Evolutionary conservation across 2,888 invertebrate species (phyloP), one percentile per base, ranked within the genome.

Genomic region (Nebria salina): DNA sequence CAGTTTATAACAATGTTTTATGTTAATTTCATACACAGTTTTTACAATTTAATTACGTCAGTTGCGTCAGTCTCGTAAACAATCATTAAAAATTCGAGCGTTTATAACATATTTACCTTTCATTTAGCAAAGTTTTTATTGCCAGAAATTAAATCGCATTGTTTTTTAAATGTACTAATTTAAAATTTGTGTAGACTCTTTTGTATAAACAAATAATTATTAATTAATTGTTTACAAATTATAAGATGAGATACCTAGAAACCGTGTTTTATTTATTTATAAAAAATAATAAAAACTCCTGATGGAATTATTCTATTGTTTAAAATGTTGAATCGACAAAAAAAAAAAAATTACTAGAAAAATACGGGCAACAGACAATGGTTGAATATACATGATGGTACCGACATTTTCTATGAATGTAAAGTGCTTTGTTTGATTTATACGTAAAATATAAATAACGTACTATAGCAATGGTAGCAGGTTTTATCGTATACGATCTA

Each of bases 401-500:
- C 54, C 54, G 54, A 54, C 54, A 54, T 54, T 54, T 54, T 54
- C 54, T 54, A 54, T 54, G 54, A 54, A 54, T 54, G 54, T 54
- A 54, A 54, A 54, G 54, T 54, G 54, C 54, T 54, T 54, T 8
- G 54, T 54, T 54, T 54, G 54, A 54, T 54, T 54, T 54, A 54
- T 54, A 54, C 54, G 54, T 54, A 54, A 54, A 54, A 54, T 54
- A 54, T 54, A 54, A 54, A 54, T 54, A 54, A 2, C 54, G 7
- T 54, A 54, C 54, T 54, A 54, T 54, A 8, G 54, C 54, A 54
- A 54, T 54, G 54, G 7, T 8, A 54, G 54, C 13, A 8, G 11
- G 54, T 54, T 54, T 1, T 54, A 7, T 54, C 54, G 54, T 54
- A 54, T 54, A 7, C 42, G 34, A 25, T 72, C 41, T 72, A 72